Conservation (phyloP, 2,113 vertebrate genomes). For the Cavia porcellus region DNA sequence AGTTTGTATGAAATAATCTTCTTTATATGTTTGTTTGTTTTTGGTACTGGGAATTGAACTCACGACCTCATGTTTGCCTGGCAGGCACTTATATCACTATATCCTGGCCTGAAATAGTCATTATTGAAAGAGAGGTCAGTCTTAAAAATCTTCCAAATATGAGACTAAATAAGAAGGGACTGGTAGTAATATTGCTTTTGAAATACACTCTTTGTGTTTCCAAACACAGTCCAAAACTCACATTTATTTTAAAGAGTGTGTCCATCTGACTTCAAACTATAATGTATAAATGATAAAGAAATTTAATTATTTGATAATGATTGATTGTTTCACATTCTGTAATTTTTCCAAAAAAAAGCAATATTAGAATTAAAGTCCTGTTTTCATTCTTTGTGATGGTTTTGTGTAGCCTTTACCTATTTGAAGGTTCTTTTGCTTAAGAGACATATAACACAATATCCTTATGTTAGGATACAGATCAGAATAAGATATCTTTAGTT, state of each 20-base stretch:
- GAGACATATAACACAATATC: conserved; percentile 34
- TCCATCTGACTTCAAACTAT: neutral
- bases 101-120: neutral
- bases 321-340: neutral
- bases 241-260: neutral
- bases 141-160: neutral
- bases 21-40: no score
- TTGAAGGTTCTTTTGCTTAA: conserved; percentile 64
- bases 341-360: neutral
- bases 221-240: neutral
- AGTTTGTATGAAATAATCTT: neutral
- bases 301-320: neutral
- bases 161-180: neutral
- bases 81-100: no score
- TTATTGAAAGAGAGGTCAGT: neutral
- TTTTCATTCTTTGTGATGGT: neutral
- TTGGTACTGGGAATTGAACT: no score
- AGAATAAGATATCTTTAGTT: conserved; percentile 46
- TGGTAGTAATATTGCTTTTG: neutral
- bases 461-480: conserved; percentile 53
- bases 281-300: neutral
- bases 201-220: neutral
- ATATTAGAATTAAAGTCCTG: neutral
- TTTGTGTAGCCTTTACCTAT: conserved; percentile 42
- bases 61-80: no score